phyloP scores from a whole-genome alignment of 2,797 vertebrate species.

The Eptatretus atami region DNA sequence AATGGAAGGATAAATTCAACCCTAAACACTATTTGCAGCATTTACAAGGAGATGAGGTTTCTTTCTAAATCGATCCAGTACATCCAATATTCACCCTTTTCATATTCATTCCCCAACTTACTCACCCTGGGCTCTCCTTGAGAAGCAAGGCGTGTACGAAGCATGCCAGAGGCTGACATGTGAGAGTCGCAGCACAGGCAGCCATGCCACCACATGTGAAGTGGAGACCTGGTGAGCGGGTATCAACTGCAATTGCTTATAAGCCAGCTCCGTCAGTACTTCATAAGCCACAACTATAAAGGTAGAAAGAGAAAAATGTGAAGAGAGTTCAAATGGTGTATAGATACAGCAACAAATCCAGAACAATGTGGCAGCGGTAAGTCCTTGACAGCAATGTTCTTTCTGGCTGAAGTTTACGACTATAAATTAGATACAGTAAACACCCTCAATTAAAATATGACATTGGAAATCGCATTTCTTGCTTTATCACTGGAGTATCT shows the following conservation, averaged over 20 bases:
- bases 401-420: too few species aligned
- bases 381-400: neutral
- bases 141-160: conserved; percentile 66
- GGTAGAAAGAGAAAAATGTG: neutral
- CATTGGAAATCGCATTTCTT: too few species aligned
- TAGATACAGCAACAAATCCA: neutral
- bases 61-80: neutral
- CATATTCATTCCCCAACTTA: neutral
- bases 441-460: too few species aligned
- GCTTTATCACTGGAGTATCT: too few species aligned
- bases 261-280: conserved; percentile 31
- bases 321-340: neutral
- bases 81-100: too few species aligned
- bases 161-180: conserved; percentile 51
- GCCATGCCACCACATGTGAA: conserved; percentile 53
- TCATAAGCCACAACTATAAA: conserved; percentile 43
- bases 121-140: conserved; percentile 79
- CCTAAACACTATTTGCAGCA: neutral
- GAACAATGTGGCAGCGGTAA: neutral
- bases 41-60: neutral
- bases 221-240: conserved; percentile 24
- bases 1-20: too few species aligned
- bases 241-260: conserved; percentile 18
- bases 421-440: too few species aligned
- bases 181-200: conserved; percentile 33